Base-by-base conservation (phyloP, 2,888 invertebrate species). In the Hemaris fuciformis region DNA sequence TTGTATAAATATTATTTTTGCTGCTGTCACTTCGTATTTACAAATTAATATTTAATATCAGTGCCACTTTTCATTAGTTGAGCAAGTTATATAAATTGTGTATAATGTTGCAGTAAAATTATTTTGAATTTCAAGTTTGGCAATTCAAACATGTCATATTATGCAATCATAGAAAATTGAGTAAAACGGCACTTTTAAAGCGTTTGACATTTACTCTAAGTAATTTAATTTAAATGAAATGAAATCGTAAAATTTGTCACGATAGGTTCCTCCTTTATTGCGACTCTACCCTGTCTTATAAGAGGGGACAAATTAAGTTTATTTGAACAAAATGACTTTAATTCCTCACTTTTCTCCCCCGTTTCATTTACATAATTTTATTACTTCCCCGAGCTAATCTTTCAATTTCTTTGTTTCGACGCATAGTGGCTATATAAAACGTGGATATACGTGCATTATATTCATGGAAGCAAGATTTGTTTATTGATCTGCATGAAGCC, bases 281-380 rank as follows among this genome's bases (percentile, higher is more conserved):
- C 25, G 18, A 13, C 18, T 7, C 1, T 27, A 27, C 25, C 8
- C 7, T 27, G 15, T 15, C 15, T 8, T 46, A 46, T 23, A 23
- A 46, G 25, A 13, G 27, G 48, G 25, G 48, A 25, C 15, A 53
- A 53, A 27, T 53, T 31, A 53, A 8, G 25, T 46, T 18, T 53
- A 53, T 53, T 53, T 7, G 27, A 53, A 31, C 27, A 53, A 53
- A 31, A 53, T 53, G 8, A 27, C 53, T 38, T 38, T 15, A 27
- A 53, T 31, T 18, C 27, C 15, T 18, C 48, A 53, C 18, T 53
- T 53, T 53, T 53, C 23, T 27, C 27, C 27, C 15, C 15, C 15
- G 10, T 53, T 53, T 15, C 48, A 53, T 53, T 18, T 27, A 27
- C 48, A 27, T 53, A 53, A 53, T 53, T 53, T 53, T 31, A 31